A percentile compares a stretch with the other conserved stretches of the same genome.
Conservation (phyloP, 2,113 vertebrate species). For the Hyperopisus bebe region DNA sequence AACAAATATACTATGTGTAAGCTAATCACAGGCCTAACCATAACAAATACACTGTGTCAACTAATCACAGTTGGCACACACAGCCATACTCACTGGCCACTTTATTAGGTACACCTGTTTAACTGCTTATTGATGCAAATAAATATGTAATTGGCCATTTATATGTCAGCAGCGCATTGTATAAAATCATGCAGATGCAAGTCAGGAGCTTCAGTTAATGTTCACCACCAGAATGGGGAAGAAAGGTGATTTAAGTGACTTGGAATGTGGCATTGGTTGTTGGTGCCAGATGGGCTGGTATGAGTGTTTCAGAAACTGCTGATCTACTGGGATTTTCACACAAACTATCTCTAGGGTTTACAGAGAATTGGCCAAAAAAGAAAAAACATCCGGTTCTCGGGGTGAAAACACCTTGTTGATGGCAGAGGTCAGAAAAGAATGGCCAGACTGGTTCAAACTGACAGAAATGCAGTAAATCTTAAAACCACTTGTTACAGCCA, state of each 20-base stretch:
- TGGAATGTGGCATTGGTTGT: neutral
- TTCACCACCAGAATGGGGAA: neutral
- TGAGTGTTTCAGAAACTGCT: neutral
- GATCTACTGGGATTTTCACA: neutral
- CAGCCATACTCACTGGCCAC: too few species aligned
- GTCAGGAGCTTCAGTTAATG: neutral
- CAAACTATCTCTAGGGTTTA: neutral
- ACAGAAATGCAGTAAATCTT: neutral
- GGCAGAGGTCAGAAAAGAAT: neutral
- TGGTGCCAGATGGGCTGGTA: neutral
- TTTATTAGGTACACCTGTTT: too few species aligned
- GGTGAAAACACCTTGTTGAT: neutral
- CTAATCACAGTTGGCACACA: neutral
- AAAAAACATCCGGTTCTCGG: neutral
- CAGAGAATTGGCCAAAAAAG: neutral
- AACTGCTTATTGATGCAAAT: too few species aligned
- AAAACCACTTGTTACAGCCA: neutral
- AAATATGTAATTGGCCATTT: neutral
- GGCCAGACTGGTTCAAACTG: neutral
- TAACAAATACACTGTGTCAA: neutral
- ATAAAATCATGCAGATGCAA: neutral
- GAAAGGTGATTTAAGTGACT: neutral
- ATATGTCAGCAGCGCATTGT: neutral
- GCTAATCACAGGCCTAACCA: neutral
- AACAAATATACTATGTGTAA: neutral